Base-by-base conservation (phyloP, 2,888 invertebrate genomes). In the Rhingia rostrata region DNA sequence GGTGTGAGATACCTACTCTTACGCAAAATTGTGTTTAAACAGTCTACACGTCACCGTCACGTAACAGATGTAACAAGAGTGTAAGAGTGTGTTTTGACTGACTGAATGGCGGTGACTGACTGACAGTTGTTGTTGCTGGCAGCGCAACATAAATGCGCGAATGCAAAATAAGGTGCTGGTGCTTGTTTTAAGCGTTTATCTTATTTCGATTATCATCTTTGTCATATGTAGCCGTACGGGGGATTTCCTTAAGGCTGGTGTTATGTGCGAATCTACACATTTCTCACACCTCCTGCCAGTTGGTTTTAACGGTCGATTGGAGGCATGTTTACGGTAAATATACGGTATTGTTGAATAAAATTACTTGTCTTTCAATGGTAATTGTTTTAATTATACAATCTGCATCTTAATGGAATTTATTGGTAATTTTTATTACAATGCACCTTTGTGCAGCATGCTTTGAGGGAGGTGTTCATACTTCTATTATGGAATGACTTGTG, bases 351-450 rank as follows among this genome's bases (percentile, higher is more conserved):
- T 74, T 77, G 54, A 54, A 0, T 12, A 67, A 73, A 69, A 73
- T 79, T 64, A 74, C 63, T 67, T 58, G 64, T 22, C 61, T 63
- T 63, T 77, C 61, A 83, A 53, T 69, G 73, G 67, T 74, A 83
- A 78, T 78, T 61, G 78, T 56, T 69, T 83, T 78, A 78, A 83
- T 79, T 79, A 74, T 79, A 74, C 69, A 78, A 74, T 49, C 56
- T 39, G 56, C 37, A 49, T 33, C 9, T 49, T n/a, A 41, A 7
- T 30, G 64, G 64, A 56, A 58, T 70, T 70, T 58, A 58, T 58
- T 58, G 49, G 32, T 22, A 22, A 22, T 22, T 32, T 33, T 51
- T 49, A 7, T 33, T 30, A 22, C 22, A 22, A 22, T 22, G 22
- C 22, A 22, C 22, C 32, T 49, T 10, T n/a, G 4, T 54, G 5